These are phyloP conservation scores for Callithrix jacchus DNA, from an alignment of 2,113 vertebrate genomes.

Conservation along the genomic window DNA sequence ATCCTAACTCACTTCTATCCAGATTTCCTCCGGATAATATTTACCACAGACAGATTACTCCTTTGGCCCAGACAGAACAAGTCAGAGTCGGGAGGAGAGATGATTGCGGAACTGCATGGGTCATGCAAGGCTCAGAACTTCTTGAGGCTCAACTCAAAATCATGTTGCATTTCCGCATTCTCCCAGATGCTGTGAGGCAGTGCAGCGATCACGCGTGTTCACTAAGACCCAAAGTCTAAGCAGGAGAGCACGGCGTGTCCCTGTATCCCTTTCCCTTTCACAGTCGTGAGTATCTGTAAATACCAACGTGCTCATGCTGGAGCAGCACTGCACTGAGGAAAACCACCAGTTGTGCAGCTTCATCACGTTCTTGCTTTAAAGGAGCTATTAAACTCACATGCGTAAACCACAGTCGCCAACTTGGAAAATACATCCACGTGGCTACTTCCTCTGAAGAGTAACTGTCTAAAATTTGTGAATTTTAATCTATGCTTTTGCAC, in stretches of 20 bases:
- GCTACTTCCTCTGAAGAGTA: not conserved
- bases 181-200: not conserved
- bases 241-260: accelerated
- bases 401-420: not conserved
- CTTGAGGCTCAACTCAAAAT: not conserved
- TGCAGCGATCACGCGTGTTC: accelerated
- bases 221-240: too few relatives aligned
- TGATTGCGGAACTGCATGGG: accelerated
- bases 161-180: accelerated
- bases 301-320: accelerated
- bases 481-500: not conserved
- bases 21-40: accelerated
- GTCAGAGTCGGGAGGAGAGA: too few relatives aligned
- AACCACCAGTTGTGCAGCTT: accelerated
- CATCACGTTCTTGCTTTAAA: not conserved
- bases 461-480: not conserved
- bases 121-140: not conserved
- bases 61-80: accelerated
- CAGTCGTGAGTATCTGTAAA: accelerated
- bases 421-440: not conserved
- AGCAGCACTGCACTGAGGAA: not conserved
- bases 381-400: accelerated
- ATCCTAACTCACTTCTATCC: accelerated
- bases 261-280: not conserved
- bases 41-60: not conserved